Conservation (phyloP, 1,140 invertebrate genomes). For the Drosophila takahashii region DNA sequence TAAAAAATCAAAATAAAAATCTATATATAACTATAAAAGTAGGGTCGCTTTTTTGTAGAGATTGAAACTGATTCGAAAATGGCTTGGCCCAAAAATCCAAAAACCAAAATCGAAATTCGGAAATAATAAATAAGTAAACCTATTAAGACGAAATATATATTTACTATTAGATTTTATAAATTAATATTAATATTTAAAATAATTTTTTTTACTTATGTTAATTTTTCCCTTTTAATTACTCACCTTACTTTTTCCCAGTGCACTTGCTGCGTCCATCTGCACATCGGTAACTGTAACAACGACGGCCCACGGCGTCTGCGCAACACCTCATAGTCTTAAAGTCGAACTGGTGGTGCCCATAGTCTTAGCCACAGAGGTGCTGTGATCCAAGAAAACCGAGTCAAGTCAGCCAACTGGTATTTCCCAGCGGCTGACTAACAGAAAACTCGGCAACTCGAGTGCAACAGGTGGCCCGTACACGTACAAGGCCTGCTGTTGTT, state of each 20-base stretch:
- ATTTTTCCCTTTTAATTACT: no score
- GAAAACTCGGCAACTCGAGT: conserved; percentile 28
- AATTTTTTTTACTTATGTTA: no score
- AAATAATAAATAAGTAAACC: no score
- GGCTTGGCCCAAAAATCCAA: no score
- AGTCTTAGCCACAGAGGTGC: conserved; percentile 17
- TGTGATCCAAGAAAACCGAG: conserved; percentile 41
- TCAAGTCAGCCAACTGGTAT: conserved; percentile 66
- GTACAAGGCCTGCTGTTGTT: conserved; percentile 51
- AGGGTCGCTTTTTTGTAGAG: no score
- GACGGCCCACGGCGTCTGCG: conserved; percentile 75
- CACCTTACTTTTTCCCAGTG: not conserved
- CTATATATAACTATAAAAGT: no score
- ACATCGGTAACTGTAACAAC: conserved; percentile 54
- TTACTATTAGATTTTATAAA: no score
- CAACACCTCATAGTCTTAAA: conserved; percentile 58
- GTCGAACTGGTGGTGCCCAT: not conserved
- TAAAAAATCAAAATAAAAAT: no score
- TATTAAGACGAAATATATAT: no score
- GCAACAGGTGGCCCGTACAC: conserved; percentile 68
- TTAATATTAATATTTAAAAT: no score
- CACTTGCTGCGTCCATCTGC: conserved; percentile 34
- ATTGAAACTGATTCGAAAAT: no score
- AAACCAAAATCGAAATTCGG: no score
- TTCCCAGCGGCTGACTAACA: conserved; percentile 79